Evolutionary conservation across 2,888 invertebrate genomes (phyloP).

Genomic region (Sisyra terminalis): DNA sequence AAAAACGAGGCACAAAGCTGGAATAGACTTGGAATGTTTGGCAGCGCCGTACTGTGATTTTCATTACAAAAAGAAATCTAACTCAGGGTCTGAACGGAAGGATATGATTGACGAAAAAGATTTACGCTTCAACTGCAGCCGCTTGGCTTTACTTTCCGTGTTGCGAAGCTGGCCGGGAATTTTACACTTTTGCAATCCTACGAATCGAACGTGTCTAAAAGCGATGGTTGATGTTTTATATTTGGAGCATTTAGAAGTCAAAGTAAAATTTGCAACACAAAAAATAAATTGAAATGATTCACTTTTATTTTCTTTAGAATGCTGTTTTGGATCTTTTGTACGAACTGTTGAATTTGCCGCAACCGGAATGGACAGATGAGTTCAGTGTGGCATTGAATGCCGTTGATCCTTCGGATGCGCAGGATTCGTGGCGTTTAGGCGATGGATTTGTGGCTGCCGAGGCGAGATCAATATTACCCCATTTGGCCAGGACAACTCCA

Average conservation of each 20-base stretch:
- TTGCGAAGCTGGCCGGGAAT: conserved; percentile 86
- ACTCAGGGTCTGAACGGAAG: no score
- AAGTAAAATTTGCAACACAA: no score
- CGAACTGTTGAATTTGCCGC: conserved; percentile 72
- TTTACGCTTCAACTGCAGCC: conserved; percentile 69
- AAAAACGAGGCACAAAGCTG: conserved; percentile 53
- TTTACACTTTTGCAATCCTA: conserved; percentile 71
- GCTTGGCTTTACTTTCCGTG: conserved; percentile 66
- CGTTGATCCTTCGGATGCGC: conserved; percentile 71
- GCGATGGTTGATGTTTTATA: conserved; percentile 68
- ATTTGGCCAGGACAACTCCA: conserved; percentile 68
- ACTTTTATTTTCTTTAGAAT: conserved; percentile 40
- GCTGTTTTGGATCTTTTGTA: conserved; percentile 83
- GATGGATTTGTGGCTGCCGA: conserved; percentile 94
- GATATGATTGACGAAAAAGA: conserved; percentile 51
- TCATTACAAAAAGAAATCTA: conserved; percentile 32
- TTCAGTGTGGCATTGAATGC: conserved; percentile 75
- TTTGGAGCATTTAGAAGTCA: conserved; percentile 75
- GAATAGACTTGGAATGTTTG: conserved; percentile 70
- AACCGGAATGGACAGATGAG: conserved; percentile 88
- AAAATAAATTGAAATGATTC: not conserved
- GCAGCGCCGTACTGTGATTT: conserved; percentile 91
- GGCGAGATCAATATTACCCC: conserved; percentile 71
- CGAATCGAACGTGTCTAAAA: conserved; percentile 53
- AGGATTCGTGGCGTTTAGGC: conserved; percentile 73